A percentile compares a stretch with the other conserved stretches of the same genome.
phyloP scores from a whole-genome alignment of 2,797 vertebrate genomes.

The Mallotus villosus region DNA sequence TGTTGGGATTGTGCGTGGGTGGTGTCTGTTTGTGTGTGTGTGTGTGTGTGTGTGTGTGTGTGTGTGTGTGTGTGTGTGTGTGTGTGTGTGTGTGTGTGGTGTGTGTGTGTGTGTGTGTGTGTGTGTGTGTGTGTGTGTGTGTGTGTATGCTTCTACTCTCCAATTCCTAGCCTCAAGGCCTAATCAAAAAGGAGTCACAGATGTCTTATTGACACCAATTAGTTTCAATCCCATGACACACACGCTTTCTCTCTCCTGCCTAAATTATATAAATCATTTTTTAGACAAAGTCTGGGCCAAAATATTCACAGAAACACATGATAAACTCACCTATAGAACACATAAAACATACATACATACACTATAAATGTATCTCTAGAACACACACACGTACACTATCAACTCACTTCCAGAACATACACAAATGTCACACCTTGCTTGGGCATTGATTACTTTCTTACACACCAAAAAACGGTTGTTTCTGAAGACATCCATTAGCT shows the following conservation, averaged over 20 bases:
- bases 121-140: slow-evolving; percentile 18
- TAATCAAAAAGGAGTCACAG: slow-evolving; percentile 7
- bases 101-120: slow-evolving; percentile 45
- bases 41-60: slow-evolving; percentile 44
- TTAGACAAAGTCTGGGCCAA: no score
- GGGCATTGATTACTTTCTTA: not conserved
- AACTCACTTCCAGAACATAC: not conserved
- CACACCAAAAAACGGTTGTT: not conserved
- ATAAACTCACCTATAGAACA: not conserved
- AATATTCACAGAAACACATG: not conserved
- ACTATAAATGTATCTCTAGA: slow-evolving; percentile 12
- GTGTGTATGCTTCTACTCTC: not conserved
- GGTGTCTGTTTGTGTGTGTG: no score
- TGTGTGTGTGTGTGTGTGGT: not conserved
- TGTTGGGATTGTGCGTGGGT: no score
- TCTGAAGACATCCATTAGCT: slow-evolving; percentile 90
- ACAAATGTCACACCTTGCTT: not conserved
- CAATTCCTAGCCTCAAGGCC: slow-evolving; percentile 1
- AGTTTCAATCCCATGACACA: slow-evolving; percentile 10
- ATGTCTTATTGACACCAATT: slow-evolving; percentile 8
- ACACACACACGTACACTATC: not conserved
- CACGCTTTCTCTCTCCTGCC: not conserved
- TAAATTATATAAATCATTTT: no score
- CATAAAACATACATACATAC: slow-evolving; percentile 1
- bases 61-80: slow-evolving; percentile 20